Conservation (phyloP, 2,797 vertebrate species). For the Megalops cyprinoides region DNA sequence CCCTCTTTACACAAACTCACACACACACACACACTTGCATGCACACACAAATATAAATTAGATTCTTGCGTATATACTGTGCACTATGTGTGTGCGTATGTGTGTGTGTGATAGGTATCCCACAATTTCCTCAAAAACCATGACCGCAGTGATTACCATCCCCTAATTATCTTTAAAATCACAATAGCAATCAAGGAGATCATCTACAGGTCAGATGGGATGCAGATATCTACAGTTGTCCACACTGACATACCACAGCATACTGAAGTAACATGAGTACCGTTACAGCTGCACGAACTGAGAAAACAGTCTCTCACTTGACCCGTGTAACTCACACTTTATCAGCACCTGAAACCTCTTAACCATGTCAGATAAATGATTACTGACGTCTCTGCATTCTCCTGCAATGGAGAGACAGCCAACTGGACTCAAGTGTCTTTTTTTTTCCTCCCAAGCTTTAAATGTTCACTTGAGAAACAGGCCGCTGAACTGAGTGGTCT, state of each 20-base stretch:
- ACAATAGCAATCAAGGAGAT: not conserved
- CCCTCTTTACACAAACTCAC: too few species aligned
- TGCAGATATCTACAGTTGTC: not conserved
- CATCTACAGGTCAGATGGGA: not conserved
- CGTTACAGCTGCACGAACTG: not conserved
- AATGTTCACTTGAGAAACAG: constrained; percentile 21
- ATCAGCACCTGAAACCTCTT: constrained; percentile 42
- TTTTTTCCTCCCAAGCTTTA: not conserved
- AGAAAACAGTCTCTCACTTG: constrained; percentile 31
- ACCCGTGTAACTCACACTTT: constrained; percentile 33
- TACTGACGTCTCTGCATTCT: constrained; percentile 11
- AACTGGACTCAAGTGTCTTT: not conserved
- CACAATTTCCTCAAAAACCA: too few species aligned
- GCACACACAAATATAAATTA: too few species aligned
- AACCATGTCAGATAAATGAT: constrained; percentile 33
- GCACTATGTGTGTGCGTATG: too few species aligned
- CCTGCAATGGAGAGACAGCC: constrained; percentile 27
- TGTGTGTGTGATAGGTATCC: too few species aligned
- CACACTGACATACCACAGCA: not conserved
- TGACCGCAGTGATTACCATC: too few species aligned
- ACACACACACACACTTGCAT: too few species aligned
- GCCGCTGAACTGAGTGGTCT: not conserved
- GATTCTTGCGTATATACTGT: too few species aligned
- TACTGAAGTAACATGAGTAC: constrained; percentile 11
- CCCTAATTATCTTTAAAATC: not conserved